Evolutionary conservation across 1,140 invertebrate species (phyloP).

Genomic region (Onthophagus taurus): DNA sequence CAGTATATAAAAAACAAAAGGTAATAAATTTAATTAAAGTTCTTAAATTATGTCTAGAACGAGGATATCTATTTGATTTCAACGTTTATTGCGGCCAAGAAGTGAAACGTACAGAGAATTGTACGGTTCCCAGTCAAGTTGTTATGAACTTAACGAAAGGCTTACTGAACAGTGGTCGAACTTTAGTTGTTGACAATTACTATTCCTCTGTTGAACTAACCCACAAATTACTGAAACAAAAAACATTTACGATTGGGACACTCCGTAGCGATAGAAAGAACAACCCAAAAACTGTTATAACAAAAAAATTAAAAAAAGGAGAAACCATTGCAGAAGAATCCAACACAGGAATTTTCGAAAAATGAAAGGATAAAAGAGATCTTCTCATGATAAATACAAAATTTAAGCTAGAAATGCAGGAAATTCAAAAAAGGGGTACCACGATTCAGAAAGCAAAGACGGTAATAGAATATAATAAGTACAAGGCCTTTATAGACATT

Average conservation of each 20-base stretch:
- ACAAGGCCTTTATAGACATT: constrained; percentile 6
- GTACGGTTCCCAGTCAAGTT: constrained; percentile 4
- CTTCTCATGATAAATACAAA: constrained; percentile 16
- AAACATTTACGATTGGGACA: constrained; percentile 41
- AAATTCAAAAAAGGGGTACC: not conserved
- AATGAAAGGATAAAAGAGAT: constrained; percentile 14
- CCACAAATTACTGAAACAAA: constrained; percentile 23
- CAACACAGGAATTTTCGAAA: constrained; percentile 8
- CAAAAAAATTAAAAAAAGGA: constrained; percentile 16
- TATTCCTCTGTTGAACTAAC: constrained; percentile 28
- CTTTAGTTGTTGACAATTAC: too few relatives aligned
- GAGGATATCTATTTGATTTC: constrained; percentile 13
- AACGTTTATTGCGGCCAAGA: constrained; percentile 11
- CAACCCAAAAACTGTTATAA: constrained; percentile 12
- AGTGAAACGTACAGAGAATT: not conserved
- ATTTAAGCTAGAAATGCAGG: not conserved
- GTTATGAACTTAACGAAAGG: constrained; percentile 9
- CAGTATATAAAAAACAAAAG: constrained; percentile 29
- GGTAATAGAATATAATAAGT: constrained; percentile 7
- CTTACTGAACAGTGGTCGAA: constrained; percentile 15
- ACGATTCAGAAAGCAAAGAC: not conserved
- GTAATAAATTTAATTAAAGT: constrained; percentile 26
- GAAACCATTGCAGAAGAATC: constrained; percentile 13
- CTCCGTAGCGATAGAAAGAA: constrained; percentile 28
- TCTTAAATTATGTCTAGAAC: constrained; percentile 24